Percentiles rank a stretch among this genome's conserved stretches.
phyloP scores from a whole-genome alignment of 2,797 vertebrate species.

The Sparus aurata region DNA sequence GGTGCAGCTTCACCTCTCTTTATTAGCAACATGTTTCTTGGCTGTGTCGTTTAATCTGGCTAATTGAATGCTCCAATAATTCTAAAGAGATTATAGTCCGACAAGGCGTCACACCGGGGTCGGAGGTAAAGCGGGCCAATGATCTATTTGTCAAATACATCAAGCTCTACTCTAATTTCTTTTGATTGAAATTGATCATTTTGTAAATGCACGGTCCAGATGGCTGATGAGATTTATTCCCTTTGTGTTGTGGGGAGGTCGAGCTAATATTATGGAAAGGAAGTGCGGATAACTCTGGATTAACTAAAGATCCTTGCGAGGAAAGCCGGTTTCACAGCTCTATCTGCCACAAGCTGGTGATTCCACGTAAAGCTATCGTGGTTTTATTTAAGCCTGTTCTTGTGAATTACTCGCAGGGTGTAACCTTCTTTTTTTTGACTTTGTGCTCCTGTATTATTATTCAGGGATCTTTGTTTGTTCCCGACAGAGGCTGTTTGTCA shows the following conservation, averaged over 20 bases:
- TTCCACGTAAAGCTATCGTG: constrained; percentile 58
- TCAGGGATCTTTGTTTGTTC: background rate
- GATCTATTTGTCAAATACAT: constrained; percentile 89
- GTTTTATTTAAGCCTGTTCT: constrained; percentile 55
- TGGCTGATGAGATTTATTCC: constrained; percentile 87
- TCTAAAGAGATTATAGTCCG: constrained; percentile 86
- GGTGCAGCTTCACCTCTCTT: constrained; percentile 51
- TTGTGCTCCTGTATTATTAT: constrained; percentile 7
- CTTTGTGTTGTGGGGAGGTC: constrained; percentile 77
- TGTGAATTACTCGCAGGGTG: constrained; percentile 16
- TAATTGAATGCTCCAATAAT: constrained; percentile 88
- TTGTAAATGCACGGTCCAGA: constrained; percentile 87
- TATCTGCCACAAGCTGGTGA: constrained; percentile 58
- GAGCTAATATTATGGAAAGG: constrained; percentile 86
- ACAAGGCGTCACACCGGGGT: constrained; percentile 82
- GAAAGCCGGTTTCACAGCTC: constrained; percentile 80
- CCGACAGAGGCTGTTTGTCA: background rate
- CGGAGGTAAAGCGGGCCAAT: constrained; percentile 86
- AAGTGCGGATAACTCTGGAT: constrained; percentile 81
- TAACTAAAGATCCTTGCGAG: constrained; percentile 72
- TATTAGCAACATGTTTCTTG: constrained; percentile 74
- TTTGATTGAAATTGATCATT: constrained; percentile 89
- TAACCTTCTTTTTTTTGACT: constrained; percentile 15
- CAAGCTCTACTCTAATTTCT: constrained; percentile 86
- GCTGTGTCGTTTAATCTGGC: constrained; percentile 83